These are phyloP conservation scores for Limnephilus auricula DNA, from an alignment of 2,888 invertebrate genomes.

Conservation along the genomic window DNA sequence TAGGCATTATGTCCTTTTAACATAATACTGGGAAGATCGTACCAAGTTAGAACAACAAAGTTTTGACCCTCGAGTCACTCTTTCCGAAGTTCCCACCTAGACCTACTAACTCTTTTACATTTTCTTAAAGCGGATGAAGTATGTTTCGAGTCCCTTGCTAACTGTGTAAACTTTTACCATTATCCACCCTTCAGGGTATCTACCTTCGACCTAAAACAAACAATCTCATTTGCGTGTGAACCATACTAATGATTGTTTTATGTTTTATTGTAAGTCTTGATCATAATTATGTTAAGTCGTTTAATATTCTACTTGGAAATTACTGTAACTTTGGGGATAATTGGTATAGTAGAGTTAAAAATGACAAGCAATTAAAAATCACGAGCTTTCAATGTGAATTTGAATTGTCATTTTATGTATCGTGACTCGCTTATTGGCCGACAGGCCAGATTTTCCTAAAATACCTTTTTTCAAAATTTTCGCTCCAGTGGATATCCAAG, in stretches of 20 bases:
- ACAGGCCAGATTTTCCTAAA: no score
- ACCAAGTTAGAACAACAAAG: neutral
- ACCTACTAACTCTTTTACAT: neutral
- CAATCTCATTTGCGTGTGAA: neutral
- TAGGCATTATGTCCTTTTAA: neutral
- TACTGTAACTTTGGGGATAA: neutral
- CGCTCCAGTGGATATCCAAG: no score
- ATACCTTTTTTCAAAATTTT: no score
- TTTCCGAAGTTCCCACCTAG: neutral
- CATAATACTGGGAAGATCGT: neutral
- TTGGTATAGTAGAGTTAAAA: no score
- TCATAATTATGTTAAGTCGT: neutral
- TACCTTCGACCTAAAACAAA: neutral
- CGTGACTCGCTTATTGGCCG: no score
- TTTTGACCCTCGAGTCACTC: constrained; percentile 2
- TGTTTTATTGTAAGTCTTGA: neutral
- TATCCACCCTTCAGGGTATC: neutral
- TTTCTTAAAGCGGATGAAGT: neutral
- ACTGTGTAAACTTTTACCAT: neutral
- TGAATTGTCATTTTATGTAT: no score
- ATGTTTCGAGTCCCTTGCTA: neutral
- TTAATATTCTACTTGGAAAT: neutral
- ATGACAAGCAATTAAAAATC: no score
- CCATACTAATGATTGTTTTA: neutral
- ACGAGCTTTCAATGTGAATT: no score